Percentiles rank a stretch among this genome's conserved stretches.
phyloP scores from a whole-genome alignment of 2,797 vertebrate genomes.

The Coranthus polyacanthus region DNA sequence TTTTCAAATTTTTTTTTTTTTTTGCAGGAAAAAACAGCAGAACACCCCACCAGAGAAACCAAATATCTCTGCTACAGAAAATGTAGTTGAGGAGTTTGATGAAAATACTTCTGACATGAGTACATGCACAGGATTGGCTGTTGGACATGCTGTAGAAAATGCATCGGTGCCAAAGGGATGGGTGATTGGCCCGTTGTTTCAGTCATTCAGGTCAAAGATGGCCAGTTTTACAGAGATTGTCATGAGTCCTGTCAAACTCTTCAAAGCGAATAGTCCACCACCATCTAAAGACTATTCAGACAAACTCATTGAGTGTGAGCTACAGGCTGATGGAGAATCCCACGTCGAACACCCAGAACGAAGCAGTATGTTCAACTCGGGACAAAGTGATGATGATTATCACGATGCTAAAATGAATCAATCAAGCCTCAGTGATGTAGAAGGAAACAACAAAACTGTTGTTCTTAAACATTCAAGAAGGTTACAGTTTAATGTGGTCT shows the following conservation, averaged over 20 bases:
- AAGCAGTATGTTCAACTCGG: neutral
- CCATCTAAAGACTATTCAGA: constrained; percentile 15
- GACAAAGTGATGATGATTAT: constrained; percentile 27
- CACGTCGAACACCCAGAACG: constrained; percentile 11
- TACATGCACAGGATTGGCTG: neutral
- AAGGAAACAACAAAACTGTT: neutral
- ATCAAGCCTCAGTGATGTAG: neutral
- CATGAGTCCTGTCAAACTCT: constrained; percentile 85
- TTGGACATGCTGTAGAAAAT: constrained; percentile 29
- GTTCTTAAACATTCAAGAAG: constrained; percentile 44
- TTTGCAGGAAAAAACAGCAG: constrained; percentile 54
- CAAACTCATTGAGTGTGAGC: constrained; percentile 10
- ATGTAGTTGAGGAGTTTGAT: constrained; percentile 17
- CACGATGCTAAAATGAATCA: neutral
- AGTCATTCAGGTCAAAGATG: constrained; percentile 91
- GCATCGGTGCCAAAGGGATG: constrained; percentile 75
- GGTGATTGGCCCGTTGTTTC: constrained; percentile 89
- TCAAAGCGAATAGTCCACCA: constrained; percentile 67
- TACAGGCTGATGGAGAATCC: neutral
- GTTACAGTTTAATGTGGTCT: constrained; percentile 50
- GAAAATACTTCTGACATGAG: constrained; percentile 38
- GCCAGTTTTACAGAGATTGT: constrained; percentile 93
- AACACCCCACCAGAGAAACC: constrained; percentile 17
- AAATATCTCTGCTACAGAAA: constrained; percentile 15
- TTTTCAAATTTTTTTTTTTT: neutral